These are phyloP conservation scores for Dryococelus australis DNA, from an alignment of 2,888 invertebrate genomes.

Conservation along the genomic window DNA sequence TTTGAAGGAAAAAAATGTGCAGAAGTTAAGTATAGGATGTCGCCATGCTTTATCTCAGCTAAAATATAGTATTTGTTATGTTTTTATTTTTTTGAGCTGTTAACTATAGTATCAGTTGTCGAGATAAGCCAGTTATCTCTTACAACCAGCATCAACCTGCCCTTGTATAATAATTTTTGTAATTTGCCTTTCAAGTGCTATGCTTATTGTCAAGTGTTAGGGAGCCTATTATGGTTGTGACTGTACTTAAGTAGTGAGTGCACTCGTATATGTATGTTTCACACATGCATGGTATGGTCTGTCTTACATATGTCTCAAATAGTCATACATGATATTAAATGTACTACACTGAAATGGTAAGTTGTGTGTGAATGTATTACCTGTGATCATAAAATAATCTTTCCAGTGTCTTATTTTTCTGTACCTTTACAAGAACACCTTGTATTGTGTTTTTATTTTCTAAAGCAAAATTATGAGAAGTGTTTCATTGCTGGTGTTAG, in stretches of 20 bases:
- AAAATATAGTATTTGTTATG: neutral
- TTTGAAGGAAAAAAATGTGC: neutral
- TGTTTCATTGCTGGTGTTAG: neutral
- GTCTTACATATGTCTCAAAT: neutral
- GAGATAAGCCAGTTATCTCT: slow-evolving; percentile 8
- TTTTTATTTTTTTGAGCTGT: neutral
- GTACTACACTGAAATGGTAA: neutral
- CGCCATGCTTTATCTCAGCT: neutral
- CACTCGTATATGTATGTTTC: neutral
- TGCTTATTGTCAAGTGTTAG: neutral
- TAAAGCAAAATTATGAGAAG: neutral
- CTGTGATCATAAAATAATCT: neutral
- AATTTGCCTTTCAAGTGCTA: slow-evolving; percentile 9
- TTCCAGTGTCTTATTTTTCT: neutral
- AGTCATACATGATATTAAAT: neutral
- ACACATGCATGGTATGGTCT: slow-evolving; percentile 1
- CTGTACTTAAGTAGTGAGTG: neutral
- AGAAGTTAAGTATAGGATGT: neutral
- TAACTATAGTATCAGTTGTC: neutral
- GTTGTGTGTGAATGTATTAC: neutral
- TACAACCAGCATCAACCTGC: slow-evolving; percentile 16
- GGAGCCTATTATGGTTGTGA: neutral
- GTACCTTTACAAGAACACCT: neutral
- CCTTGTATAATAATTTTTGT: neutral
- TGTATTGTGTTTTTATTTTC: neutral